A percentile compares a stretch with the other conserved stretches of the same genome.
Conservation (phyloP, 2,797 vertebrate genomes). For the Poecilia gillii region DNA sequence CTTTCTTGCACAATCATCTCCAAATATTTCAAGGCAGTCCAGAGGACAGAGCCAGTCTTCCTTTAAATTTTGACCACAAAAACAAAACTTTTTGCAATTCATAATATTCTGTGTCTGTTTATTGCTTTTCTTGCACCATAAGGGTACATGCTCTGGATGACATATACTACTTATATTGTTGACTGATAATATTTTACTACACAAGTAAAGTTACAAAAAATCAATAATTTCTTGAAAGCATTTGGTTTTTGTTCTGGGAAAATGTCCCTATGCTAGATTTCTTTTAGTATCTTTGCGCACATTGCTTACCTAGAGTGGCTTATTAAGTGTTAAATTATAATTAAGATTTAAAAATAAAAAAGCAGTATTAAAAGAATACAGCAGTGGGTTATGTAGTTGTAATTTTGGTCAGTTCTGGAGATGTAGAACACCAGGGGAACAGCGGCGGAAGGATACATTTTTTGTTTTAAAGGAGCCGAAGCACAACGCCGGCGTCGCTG, state of each 20-base stretch:
- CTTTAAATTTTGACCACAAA: neutral
- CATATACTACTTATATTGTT: neutral
- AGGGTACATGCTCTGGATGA: neutral
- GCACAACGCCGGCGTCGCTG: conserved; percentile 23
- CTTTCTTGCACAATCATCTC: neutral
- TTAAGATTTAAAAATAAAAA: neutral
- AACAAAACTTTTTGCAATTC: neutral
- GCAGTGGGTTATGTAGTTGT: neutral
- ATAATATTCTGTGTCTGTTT: neutral
- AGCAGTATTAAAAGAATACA: neutral
- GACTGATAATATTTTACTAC: neutral
- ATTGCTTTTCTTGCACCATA: neutral
- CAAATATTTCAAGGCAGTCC: neutral
- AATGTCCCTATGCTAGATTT: neutral
- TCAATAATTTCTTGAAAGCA: neutral
- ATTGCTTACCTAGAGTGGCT: neutral
- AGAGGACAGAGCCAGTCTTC: neutral
- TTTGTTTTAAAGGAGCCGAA: neutral
- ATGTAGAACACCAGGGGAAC: neutral
- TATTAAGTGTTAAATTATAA: neutral
- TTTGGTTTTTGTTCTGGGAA: neutral
- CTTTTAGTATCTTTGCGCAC: neutral
- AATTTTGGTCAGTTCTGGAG: neutral
- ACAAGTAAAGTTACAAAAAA: neutral
- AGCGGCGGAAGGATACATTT: conserved; percentile 65